Conservation (phyloP, 1,140 invertebrate species). For the Leptinotarsa undecemlineata region DNA sequence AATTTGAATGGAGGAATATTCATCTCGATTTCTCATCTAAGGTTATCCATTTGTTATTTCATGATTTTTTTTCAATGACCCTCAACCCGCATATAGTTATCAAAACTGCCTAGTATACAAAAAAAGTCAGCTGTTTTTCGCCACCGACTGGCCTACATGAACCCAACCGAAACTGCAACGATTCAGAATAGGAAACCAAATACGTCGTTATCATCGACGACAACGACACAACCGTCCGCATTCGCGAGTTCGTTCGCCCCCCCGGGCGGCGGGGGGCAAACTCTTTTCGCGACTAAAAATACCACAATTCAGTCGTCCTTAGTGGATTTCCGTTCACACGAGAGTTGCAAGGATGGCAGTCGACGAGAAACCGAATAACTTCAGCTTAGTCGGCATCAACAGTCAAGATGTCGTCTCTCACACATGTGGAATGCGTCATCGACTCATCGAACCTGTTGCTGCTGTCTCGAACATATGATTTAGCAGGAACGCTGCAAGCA, state of each 20-base stretch:
- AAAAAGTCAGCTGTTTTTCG: slow-evolving; percentile 5
- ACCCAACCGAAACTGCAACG: slow-evolving; percentile 4
- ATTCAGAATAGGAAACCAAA: slow-evolving; percentile 2
- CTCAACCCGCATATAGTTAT: too few relatives aligned
- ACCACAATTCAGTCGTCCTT: slow-evolving; percentile 5
- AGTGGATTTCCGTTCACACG: slow-evolving; percentile 7
- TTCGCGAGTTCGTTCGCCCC: slow-evolving; percentile 3
- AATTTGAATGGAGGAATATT: too few relatives aligned
- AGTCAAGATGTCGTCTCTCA: slow-evolving; percentile 7
- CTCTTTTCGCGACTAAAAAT: slow-evolving; percentile 5
- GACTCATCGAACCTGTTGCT: slow-evolving; percentile 5
- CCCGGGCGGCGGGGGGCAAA: neutral
- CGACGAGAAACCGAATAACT: slow-evolving; percentile 5
- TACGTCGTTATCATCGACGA: neutral
- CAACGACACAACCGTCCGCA: neutral
- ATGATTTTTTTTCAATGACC: too few relatives aligned
- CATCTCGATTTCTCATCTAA: too few relatives aligned
- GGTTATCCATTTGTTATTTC: too few relatives aligned
- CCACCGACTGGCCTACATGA: slow-evolving; percentile 1
- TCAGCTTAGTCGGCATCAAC: slow-evolving; percentile 7
- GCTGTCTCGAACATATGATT: slow-evolving; percentile 5
- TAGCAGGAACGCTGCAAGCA: neutral
- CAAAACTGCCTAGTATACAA: neutral
- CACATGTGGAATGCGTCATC: slow-evolving; percentile 7
- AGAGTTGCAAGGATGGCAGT: neutral